Base-by-base conservation (phyloP, 2,113 vertebrate species). In the Sturnira hondurensis region DNA sequence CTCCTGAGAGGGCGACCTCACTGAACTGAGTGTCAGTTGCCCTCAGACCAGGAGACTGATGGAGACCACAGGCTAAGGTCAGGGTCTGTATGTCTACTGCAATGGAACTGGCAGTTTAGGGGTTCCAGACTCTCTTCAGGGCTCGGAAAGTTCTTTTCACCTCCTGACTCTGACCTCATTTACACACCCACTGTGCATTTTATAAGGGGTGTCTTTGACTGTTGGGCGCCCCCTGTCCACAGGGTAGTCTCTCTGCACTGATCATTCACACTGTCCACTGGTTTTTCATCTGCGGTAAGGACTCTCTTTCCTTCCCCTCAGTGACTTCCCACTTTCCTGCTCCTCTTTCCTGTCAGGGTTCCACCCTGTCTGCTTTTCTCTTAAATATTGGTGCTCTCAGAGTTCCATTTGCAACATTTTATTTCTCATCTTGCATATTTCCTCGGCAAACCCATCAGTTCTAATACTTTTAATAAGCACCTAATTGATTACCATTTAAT, bases 201-300 rank as follows among this genome's bases (percentile, higher is more conserved):
- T 33, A 31, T 43, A 17, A 17, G 11, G n/a, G 16, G 1, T 8
- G 26, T 22, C 41, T 67, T 41, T 31, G 17, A 9, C 38, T 3
- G 7, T 26, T 8, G 7, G 13, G 28, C 11, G 19, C 22, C 33
- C 10, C 0, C 0, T 19, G 22, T 36, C 43, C 84, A 36, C 45
- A 80, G 45, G 26, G 9, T 28, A 7, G 9, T 11, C n/a, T 70
- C n/a, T 16, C 65, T 3, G 9, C 4, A 7, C 33, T 45, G 2
- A 8, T 16, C 7, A 45, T 38, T 17, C 7, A 41, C 26, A 6
- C n/a, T 36, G 10, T 7, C 4, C 0, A 9, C 22, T 33, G 26
- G 10, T 50, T 7, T 28, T 5, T 89, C 8, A 26, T 16, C 26
- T 54, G 15, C 0, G 2, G 6, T 7, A n/a, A 17, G 16, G 19